Evolutionary conservation across 2,797 vertebrate genomes (phyloP), one percentile per base, ranked within the genome.

Genomic region (Pseudomugil gertrudae): DNA sequence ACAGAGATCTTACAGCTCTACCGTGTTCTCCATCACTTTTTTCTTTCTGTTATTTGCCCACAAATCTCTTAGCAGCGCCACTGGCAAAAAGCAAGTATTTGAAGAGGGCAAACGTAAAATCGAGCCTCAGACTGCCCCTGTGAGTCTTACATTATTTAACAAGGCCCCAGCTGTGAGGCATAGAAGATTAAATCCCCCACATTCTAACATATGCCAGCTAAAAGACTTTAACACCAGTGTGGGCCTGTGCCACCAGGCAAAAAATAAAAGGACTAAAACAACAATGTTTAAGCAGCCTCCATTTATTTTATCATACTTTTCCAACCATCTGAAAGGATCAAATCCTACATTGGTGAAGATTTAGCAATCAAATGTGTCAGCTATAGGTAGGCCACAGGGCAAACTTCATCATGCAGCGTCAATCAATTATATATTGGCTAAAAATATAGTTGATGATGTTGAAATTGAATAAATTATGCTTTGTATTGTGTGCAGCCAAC

Each of bases 131-230:
- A 84, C 84, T 79, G 84, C 87, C 88, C 88, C 83, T 80, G 84
- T 87, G 73, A 74, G 80, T 91, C 80, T 86, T 92, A 84, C 90
- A 92, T 94, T 90, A 94, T 93, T 93, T 90, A 94, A 81, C 83
- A 72, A 89, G 84, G 86, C 83, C 90, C 75, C 80, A 78, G 88
- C 91, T 93, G 83, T 87, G 89, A 88, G 90, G 84, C 90, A 90
- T 83, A 69, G 85, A 78, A 89, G 90, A 94, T 93, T 93, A 93
- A 92, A 91, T 90, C 91, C 87, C 81, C 78, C 86, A 86, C 89
- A 87, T 89, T 80, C 67, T 69, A 85, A 83, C 88, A 88, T 90
- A 84, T 89, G 87, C 84, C 85, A 89, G 83, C 90, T 76, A 83
- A 91, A 85, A 90, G 86, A 87, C 80, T 88, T 87, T 80, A 86